These are phyloP conservation scores for Merops nubicus DNA, from an alignment of 2,113 vertebrate species.

Conservation along the genomic window DNA sequence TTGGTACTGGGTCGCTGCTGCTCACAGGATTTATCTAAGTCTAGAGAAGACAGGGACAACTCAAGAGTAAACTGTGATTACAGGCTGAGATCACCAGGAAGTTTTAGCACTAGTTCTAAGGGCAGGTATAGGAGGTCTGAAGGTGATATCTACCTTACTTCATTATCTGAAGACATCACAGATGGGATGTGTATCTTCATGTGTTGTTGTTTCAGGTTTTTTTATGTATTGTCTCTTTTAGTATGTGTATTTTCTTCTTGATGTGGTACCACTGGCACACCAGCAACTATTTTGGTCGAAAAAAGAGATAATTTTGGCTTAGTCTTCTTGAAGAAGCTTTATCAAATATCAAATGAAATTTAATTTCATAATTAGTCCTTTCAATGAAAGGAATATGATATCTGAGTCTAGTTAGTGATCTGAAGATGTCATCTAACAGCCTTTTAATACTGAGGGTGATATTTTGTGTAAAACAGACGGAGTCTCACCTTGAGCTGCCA, in stretches of 20 bases:
- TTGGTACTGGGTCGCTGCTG: not conserved
- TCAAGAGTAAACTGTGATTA: not conserved
- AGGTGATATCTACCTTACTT: not conserved
- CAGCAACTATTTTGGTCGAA: not conserved
- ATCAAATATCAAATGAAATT: not conserved
- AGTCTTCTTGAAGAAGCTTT: not conserved
- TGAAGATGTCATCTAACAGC: not conserved
- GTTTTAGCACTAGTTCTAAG: not conserved
- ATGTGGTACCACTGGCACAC: fast-evolving
- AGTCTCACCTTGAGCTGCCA: not conserved
- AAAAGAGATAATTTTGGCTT: not conserved
- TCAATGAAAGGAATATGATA: not conserved
- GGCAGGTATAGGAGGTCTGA: not conserved
- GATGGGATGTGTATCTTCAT: not conserved
- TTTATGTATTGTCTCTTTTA: not conserved
- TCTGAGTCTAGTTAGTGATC: not conserved
- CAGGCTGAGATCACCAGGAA: not conserved
- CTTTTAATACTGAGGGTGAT: not conserved
- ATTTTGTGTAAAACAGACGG: not conserved
- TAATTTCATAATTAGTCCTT: not conserved
- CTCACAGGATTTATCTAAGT: not conserved
- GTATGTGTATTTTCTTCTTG: not conserved
- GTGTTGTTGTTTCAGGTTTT: not conserved
- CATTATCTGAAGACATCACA: not conserved
- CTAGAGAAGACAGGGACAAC: not conserved